These are phyloP conservation scores for Diglossa brunneiventris DNA, from an alignment of 2,113 vertebrate species.

Conservation along the genomic window DNA sequence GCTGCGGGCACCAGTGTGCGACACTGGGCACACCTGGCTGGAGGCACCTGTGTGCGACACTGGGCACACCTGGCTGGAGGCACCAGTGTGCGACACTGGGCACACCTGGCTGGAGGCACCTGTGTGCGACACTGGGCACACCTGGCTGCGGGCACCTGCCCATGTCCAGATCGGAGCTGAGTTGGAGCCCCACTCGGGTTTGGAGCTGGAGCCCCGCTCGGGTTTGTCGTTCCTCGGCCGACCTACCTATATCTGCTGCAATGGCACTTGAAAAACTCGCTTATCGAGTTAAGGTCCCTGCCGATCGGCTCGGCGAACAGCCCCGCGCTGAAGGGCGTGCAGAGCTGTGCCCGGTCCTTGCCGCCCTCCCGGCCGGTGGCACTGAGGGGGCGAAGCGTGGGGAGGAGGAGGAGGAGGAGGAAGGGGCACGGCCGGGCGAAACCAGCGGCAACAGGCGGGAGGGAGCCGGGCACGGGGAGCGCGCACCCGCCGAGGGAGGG, in stretches of 20 bases:
- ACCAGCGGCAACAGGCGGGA: background rate
- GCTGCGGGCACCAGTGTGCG: no score
- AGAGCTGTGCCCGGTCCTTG: background rate
- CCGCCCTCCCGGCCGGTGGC: background rate
- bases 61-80: background rate
- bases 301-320: background rate
- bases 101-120: background rate
- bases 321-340: background rate
- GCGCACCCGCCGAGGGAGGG: background rate
- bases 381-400: background rate
- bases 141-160: background rate
- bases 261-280: background rate
- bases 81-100: no score
- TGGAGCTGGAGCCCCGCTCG: background rate
- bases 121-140: background rate
- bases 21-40: background rate
- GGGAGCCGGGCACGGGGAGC: background rate
- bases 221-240: background rate
- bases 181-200: background rate
- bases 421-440: background rate
- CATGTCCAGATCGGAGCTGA: rapidly evolving
- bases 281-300: background rate
- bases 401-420: no score
- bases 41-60: background rate
- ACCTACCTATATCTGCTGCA: background rate